Base-by-base conservation (phyloP, 2,888 invertebrate genomes). In the Hoplodrina blanda region DNA sequence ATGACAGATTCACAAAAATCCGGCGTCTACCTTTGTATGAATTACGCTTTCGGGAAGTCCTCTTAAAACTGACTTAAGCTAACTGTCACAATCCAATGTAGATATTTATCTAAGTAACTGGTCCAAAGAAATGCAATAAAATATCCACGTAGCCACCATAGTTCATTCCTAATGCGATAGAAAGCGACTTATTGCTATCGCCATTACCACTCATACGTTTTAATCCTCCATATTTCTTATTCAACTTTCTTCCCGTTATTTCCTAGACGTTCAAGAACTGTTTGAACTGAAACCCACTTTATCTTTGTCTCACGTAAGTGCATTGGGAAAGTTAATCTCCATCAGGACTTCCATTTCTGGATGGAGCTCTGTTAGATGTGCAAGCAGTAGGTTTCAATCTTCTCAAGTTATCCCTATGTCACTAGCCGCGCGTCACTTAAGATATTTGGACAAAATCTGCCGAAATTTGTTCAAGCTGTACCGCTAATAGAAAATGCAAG, bases 101-200 rank as follows among this genome's bases (percentile, higher is more conserved):
- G 37, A 37, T 37, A 17, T 19, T 8, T 11, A 33, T 19, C 11
- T 11, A 33, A 17, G 13, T 11, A 44, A 37, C 37, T 55, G 17
- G 49, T 41, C n/a, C 44, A 44, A 6, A 56, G 17, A 49, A 7
- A 20, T 37, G 6, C 56, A 30, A 37, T 10, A 60, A 4, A 33
- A 41, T 49, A 25, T 0, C 7, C 57, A 63, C 73, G 73, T 63
- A 63, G 53, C 52, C 44, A 30, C 57, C 56, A 49, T 63, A 73
- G 46, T 54, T 63, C 64, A 59, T 37, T 60, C 5, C 2, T 65
- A 73, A 61, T 63, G 53, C 25, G 37, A 50, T 50, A 55, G 74
- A 65, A 55, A 73, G 50, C 11, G 46, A 49, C 73, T 52, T n/a
- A n/a, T n/a, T 65, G 50, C 13, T 37, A 60, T 64, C 33, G 15